Base-by-base conservation (phyloP, 2,888 invertebrate genomes). In the Drosophila kanekoi region DNA sequence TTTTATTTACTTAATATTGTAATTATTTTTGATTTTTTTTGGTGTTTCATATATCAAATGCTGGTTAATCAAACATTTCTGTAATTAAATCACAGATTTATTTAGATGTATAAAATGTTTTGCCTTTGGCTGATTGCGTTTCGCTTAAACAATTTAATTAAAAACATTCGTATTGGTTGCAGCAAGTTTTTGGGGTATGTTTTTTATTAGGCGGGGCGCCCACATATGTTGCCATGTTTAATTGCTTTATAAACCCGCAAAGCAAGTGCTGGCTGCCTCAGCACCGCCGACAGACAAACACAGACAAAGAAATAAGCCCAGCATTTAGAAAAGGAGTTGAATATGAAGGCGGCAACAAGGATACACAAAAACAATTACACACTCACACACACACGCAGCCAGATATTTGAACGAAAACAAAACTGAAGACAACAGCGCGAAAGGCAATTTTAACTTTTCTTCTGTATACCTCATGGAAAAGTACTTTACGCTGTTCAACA, bases 191-290 rank as follows among this genome's bases (percentile, higher is more conserved):
- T 6, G 8, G 11, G 45, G 41, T 14, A 37, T 57, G 32, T 13
- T 57, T 62, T 67, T 69, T 67, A 72, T 57, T 68, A 51, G 58
- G 63, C 63, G 48, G 48, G 59, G 52, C 45, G 69, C 83, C 83
- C 88, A 83, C 90, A 89, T 87, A 48, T 89, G 90, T 77, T 89
- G 86, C 72, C 54, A 59, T 62, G 74, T 81, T 89, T 89, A 90
- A 90, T 90, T 90, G 89, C 81, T 82, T 75, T 79, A 79, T 79
- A 85, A 87, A 85, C 79, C 87, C 90, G 74, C 85, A 83, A 81
- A 71, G 77, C 77, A 86, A 84, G 79, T 69, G 73, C 62, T 65
- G 77, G 49, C 69, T 48, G 37, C 37, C 47, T 20, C 49, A 38
- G 14, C 32, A 14, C n/a, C 16, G 37, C 40, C 69, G 20, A 54